A percentile compares a stretch with the other conserved stretches of the same genome.
Evolutionary conservation across 2,888 invertebrate genomes (phyloP).

Genomic region (Sarcophaga rosellei): DNA sequence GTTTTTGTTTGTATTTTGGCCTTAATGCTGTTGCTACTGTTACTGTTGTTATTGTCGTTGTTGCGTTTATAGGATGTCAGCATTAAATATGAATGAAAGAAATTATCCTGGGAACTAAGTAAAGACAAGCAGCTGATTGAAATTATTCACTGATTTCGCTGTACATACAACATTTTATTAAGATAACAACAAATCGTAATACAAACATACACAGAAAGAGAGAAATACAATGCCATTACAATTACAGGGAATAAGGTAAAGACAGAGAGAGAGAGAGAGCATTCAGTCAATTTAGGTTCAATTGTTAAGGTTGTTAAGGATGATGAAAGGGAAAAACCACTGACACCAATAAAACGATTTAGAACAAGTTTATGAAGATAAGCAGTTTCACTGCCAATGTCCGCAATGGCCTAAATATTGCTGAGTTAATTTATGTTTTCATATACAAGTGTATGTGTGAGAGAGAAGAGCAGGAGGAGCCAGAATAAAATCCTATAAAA

Average conservation of each 20-base stretch:
- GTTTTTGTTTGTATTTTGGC: background rate
- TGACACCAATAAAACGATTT: background rate
- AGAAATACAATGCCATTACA: background rate
- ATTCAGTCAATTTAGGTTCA: background rate
- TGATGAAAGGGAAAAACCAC: background rate
- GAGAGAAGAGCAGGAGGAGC: too few relatives aligned
- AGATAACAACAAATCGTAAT: background rate
- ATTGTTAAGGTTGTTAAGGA: background rate
- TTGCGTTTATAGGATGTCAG: background rate
- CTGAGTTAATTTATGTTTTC: too few relatives aligned
- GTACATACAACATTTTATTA: background rate
- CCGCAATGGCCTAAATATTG: too few relatives aligned
- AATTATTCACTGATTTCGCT: constrained; percentile 6
- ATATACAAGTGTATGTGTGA: too few relatives aligned
- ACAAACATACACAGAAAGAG: background rate
- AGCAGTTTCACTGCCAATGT: too few relatives aligned
- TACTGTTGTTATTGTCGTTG: background rate
- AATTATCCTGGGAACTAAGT: background rate
- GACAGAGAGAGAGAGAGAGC: background rate
- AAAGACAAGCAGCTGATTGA: constrained; percentile 5
- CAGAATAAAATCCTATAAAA: too few relatives aligned
- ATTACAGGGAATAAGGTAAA: background rate
- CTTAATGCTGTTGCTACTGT: background rate
- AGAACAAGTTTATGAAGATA: background rate
- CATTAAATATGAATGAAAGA: constrained; percentile 12